phyloP scores from a whole-genome alignment of 2,113 vertebrate species.

The Heloderma charlesbogerti region DNA sequence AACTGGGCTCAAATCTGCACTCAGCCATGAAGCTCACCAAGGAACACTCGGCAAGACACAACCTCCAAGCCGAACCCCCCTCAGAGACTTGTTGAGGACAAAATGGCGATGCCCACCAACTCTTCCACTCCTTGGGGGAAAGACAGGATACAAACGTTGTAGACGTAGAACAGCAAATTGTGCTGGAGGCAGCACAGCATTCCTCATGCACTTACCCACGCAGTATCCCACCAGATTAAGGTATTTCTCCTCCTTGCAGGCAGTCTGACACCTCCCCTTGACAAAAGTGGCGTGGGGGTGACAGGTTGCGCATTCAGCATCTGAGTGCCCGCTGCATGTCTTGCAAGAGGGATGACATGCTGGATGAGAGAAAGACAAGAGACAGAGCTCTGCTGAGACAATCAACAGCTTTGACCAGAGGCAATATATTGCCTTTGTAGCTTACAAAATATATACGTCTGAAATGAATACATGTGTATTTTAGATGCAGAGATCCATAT shows the following conservation, averaged over 20 bases:
- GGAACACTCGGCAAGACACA: neutral
- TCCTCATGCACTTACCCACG: constrained; percentile 76
- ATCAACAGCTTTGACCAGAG: accelerated
- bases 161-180: neutral
- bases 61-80: neutral
- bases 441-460: neutral
- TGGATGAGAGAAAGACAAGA: constrained; percentile 34
- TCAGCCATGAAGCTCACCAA: neutral
- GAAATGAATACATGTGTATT: neutral
- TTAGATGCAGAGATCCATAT: neutral
- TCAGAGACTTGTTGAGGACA: neutral
- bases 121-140: neutral
- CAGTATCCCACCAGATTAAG: constrained; percentile 83
- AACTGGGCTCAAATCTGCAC: neutral
- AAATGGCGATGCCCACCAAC: neutral
- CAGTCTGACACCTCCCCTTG: constrained; percentile 77
- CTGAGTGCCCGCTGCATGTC: constrained; percentile 78
- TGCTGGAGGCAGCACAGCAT: accelerated
- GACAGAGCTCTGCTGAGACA: neutral
- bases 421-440: neutral
- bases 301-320: constrained; percentile 79
- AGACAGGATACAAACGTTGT: neutral
- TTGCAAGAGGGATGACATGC: constrained; percentile 86
- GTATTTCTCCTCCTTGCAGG: constrained; percentile 82
- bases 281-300: constrained; percentile 73